Evolutionary conservation across 2,797 vertebrate genomes (phyloP), one percentile per base, ranked within the genome.

Genomic region (Gouania willdenowi): DNA sequence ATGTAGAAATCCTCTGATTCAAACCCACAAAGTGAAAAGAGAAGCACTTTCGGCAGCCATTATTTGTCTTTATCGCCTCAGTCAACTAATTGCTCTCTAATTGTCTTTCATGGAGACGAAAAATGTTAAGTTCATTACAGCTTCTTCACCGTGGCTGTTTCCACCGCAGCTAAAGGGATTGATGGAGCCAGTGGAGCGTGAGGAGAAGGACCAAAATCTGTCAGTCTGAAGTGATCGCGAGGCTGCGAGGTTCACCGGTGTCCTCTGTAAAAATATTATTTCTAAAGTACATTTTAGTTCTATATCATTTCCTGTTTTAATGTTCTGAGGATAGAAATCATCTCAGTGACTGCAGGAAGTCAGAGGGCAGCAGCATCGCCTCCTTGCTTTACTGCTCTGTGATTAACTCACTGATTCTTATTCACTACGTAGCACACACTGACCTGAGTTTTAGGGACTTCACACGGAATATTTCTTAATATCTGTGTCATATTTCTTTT

Each of bases 281-380:
- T 73, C 77, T 71, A 58, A 78, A 66, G 70, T 50, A 40, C 69
- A 60, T 83, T 85, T 85, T 77, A 82, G 77, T 76, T 87, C 78
- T 80, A 71, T 82, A 64, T 81, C 78, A 85, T 84, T 86, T 86
- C 68, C 68, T 50, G 55, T 73, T 79, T 81, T 77, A 87, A 85
- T 83, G 82, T 63, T 67, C 54, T 70, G 66, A 77, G 79, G 57
- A 36, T 73, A 81, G 75, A 69, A 65, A 75, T 81, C 61, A 71
- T 75, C 57, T 60, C 34, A 36, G 48, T 9, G 51, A 58, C 62
- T 55, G 59, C 57, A 41, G 40, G 56, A 45, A 64, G 71, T 62
- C 59, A 50, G 41, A 55, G 60, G 50, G 51, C 62, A 38, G 58
- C 66, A 24, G 55, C 58, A 55, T 69, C 75, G 66, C 57, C 71